A percentile compares a stretch with the other conserved stretches of the same genome.
Evolutionary conservation across 2,888 invertebrate genomes (phyloP).

Genomic region (Eurytoma californica): DNA sequence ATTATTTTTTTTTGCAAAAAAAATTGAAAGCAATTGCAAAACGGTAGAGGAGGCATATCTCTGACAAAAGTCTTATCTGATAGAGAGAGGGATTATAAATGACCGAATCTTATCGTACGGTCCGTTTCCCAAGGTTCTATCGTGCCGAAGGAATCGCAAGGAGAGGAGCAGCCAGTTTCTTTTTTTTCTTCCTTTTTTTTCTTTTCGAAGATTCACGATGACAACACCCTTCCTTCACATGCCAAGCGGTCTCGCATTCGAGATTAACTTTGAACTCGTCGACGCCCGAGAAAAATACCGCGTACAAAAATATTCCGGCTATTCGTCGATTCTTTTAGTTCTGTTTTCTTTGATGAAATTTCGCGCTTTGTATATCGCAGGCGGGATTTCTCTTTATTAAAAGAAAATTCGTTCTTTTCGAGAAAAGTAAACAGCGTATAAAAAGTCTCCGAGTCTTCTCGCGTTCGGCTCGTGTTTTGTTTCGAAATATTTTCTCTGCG

Average conservation of each 20-base stretch:
- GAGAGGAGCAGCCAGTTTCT: conserved; percentile 51
- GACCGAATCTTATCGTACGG: conserved; percentile 70
- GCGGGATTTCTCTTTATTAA: conserved; percentile 33
- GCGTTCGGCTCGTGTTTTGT: conserved; percentile 13
- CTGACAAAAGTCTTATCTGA: conserved; percentile 53
- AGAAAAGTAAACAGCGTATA: conserved; percentile 29
- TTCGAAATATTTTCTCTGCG: conserved; percentile 32
- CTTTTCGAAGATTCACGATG: conserved; percentile 50
- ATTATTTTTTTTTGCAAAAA: neutral
- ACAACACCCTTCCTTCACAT: conserved; percentile 52
- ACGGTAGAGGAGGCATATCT: conserved; percentile 48
- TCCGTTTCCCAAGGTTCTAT: conserved; percentile 68
- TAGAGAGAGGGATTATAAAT: conserved; percentile 68
- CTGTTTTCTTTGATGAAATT: conserved; percentile 25
- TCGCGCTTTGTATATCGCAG: conserved; percentile 4
- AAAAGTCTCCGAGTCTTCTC: conserved; percentile 11
- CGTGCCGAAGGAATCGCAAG: conserved; percentile 68
- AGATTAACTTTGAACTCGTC: conserved; percentile 58
- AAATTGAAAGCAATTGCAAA: conserved; percentile 40
- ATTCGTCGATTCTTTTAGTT: conserved; percentile 24
- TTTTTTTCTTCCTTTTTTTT: conserved; percentile 49
- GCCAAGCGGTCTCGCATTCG: conserved; percentile 51
- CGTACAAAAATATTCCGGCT: conserved; percentile 48
- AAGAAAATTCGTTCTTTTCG: conserved; percentile 7
- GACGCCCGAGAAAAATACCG: conserved; percentile 43